Base-by-base conservation (phyloP, 2,888 invertebrate species). In the Andrena hattorfiana region DNA sequence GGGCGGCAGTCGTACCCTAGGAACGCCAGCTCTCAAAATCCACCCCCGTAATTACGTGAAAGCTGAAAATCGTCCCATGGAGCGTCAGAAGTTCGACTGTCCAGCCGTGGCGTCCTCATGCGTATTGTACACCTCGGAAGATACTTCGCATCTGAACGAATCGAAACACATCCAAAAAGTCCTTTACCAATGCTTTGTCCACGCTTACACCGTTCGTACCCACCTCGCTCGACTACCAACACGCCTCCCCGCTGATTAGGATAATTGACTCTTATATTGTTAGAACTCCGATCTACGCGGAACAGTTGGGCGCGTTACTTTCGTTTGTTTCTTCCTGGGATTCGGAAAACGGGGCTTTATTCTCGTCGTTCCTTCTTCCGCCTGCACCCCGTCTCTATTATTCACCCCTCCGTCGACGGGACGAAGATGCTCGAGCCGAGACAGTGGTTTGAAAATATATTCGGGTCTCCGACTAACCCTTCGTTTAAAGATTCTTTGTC, bases 111-210 rank as follows among this genome's bases (percentile, higher is more conserved):
- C 64, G 82, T 77, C 86, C 78, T 42, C 72, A 70, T 71, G 72
- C 26, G 79, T 87, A 89, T 89, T 89, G 89, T 89, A 89, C 89
- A 89, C 64, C 79, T 88, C 78, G 89, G 89, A 89, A 89, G 89
- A 89, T 89, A 89, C 81, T 85, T 87, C 85, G 86, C 89, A 86
- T 77, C 80, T 75, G 85, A 87, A 86, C 86, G 87, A 87, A 88
- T 82, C 81, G 72, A 86, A 86, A 85, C 81, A 85, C 86, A 88
- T 87, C 82, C 81, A 88, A 80, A 81, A 71, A 56, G 20, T 81
- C 77, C 64, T 82, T 68, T 84, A 81, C 78, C 84, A 77, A 85
- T 49, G 23, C 16, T 56, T 70, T 63, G 66, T 77, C 69, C 86
- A 77, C 76, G 77, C 85, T 78, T 78, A 83, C 78, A 78, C 74